Conservation (phyloP, 2,113 vertebrate species). For the Gulo gulo region DNA sequence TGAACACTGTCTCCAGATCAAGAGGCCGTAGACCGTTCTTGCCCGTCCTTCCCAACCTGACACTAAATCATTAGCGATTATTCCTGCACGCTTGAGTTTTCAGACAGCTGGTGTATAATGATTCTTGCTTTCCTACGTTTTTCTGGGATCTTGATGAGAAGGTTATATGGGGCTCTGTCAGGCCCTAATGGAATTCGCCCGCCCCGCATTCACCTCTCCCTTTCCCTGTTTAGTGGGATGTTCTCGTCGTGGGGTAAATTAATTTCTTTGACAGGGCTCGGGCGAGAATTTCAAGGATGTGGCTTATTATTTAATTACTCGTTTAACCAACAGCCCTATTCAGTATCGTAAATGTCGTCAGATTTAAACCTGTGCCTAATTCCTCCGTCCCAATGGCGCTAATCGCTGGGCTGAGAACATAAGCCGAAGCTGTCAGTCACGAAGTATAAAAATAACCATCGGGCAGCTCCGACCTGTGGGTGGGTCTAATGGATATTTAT, state of each 20-base stretch:
- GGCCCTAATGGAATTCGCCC: not conserved
- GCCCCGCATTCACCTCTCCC: fast-evolving
- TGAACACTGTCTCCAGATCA: fast-evolving
- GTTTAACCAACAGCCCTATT: fast-evolving
- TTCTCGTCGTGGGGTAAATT: not conserved
- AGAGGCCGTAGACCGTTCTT: not conserved
- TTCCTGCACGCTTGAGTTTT: fast-evolving
- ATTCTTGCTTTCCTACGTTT: fast-evolving
- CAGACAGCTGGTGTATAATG: not conserved
- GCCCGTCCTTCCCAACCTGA: fast-evolving
- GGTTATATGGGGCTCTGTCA: not conserved
- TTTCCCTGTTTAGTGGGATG: fast-evolving
- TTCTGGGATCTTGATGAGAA: not conserved
- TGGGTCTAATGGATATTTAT: too few relatives aligned
- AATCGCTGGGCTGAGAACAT: fast-evolving
- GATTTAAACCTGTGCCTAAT: fast-evolving
- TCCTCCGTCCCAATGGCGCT: too few relatives aligned
- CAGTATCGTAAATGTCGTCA: fast-evolving
- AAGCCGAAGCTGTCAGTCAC: not conserved
- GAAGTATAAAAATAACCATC: not conserved
- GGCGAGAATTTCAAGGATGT: not conserved
- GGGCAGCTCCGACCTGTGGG: fast-evolving
- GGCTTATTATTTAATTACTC: not conserved
- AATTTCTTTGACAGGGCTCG: not conserved
- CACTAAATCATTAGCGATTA: not conserved